Evolutionary conservation across 2,888 invertebrate genomes (phyloP), one percentile per base, ranked within the genome.

Genomic region (Falcaria lacertinaria): DNA sequence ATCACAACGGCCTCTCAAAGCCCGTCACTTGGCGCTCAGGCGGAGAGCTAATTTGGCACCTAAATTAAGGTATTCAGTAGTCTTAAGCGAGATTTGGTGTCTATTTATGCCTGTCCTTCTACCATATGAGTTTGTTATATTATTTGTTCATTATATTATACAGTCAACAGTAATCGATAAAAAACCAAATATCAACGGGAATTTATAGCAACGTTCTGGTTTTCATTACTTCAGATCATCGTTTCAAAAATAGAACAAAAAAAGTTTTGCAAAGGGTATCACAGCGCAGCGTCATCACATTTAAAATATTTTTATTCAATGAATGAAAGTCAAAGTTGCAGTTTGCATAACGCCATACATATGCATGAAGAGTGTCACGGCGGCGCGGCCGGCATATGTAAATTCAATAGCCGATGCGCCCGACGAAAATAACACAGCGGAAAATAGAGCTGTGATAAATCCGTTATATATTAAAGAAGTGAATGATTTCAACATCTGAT

Each of bases 271-370:
- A 37, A 37, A 37, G 8, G 14, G 22, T 22, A 37, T 37, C 14
- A 4, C 37, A 37, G 35, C 14, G 37, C 33, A 36, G 37, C 51
- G 44, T 56, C 50, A 53, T 59, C 52, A 53, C 64, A 63, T 67
- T 64, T 60, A 56, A 69, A 62, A 75, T 76, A 74, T 79, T 78
- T 77, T 75, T 74, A 74, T 74, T 73, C 69, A 71, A 77, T 78
- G 74, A 72, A 78, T 78, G 74, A 72, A 75, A 74, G 64, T 67
- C 75, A 64, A 68, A 79, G 76, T 74, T 71, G 74, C 72, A 77
- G 74, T 82, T 82, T 84, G 79, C 80, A 80, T 84, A 83, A 77
- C 55, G 68, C 61, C 74, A 83, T 85, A 65, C 81, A 85, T 85
- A 86, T 85, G 80, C 79, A 85, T 83, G 78, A 75, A 58, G 65